phyloP scores from a whole-genome alignment of 1,140 invertebrate genomes.

The Zophobas morio region DNA sequence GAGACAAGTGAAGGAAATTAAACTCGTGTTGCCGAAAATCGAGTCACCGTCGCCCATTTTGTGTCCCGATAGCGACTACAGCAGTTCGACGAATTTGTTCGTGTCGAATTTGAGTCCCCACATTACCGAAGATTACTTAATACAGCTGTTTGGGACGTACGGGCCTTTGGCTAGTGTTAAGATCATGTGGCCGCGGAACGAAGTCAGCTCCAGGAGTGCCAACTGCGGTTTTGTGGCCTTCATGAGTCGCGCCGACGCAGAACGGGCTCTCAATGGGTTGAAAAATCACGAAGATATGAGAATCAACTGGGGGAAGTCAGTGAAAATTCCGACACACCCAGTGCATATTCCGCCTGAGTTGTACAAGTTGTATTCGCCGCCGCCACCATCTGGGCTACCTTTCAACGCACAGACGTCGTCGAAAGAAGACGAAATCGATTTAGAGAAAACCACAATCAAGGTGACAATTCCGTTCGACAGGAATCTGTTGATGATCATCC shows the following conservation, averaged over 20 bases:
- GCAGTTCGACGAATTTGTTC: conserved; percentile 91
- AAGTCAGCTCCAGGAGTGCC: conserved; percentile 52
- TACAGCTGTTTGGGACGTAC: conserved; percentile 90
- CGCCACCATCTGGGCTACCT: conserved; percentile 87
- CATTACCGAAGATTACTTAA: conserved; percentile 87
- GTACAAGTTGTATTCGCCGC: conserved; percentile 85
- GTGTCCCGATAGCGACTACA: conserved; percentile 78
- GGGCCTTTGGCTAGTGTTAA: conserved; percentile 93
- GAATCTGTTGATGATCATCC: conserved; percentile 85
- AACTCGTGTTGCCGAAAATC: conserved; percentile 20
- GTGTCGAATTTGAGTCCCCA: conserved; percentile 89
- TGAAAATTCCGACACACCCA: conserved; percentile 92
- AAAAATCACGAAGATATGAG: conserved; percentile 96
- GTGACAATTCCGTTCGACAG: conserved; percentile 86
- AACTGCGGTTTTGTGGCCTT: conserved; percentile 95
- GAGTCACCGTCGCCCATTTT: conserved; percentile 38
- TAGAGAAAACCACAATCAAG: conserved; percentile 93
- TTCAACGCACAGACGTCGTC: conserved; percentile 95
- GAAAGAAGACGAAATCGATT: conserved; percentile 84
- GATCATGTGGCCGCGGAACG: conserved; percentile 89
- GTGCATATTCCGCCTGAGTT: conserved; percentile 96
- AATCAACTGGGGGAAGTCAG: conserved; percentile 97
- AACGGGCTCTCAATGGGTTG: conserved; percentile 83
- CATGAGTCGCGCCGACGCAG: conserved; percentile 91
- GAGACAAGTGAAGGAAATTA: conserved; percentile 50